phyloP scores from a whole-genome alignment of 2,113 vertebrate species.

The Buteo buteo region DNA sequence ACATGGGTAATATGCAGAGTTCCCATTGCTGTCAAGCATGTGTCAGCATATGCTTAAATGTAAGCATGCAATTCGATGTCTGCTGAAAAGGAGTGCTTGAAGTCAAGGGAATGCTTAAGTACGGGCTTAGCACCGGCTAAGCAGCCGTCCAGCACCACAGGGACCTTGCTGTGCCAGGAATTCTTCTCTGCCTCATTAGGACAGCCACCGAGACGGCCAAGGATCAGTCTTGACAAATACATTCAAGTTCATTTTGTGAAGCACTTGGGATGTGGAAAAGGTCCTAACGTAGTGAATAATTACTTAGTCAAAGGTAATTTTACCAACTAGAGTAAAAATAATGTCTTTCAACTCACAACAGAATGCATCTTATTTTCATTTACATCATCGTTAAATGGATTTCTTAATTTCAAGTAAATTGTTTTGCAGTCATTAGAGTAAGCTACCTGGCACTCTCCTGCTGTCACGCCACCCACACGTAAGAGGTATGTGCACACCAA shows the following conservation, averaged over 20 bases:
- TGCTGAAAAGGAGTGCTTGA: neutral
- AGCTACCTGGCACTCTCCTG: neutral
- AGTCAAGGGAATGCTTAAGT: neutral
- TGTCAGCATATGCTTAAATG: neutral
- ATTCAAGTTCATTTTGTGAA: neutral
- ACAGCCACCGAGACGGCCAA: rapidly evolving
- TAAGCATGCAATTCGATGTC: neutral
- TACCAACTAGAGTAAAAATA: neutral
- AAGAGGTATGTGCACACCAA: neutral
- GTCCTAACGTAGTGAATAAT: neutral
- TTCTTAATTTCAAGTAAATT: conserved; percentile 1
- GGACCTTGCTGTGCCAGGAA: neutral
- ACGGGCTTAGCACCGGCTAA: neutral
- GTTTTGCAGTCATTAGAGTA: neutral
- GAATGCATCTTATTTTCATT: neutral
- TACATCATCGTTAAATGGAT: neutral
- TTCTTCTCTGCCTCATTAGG: neutral
- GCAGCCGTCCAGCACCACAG: neutral
- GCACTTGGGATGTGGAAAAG: neutral
- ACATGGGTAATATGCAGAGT: neutral
- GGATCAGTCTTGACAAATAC: neutral
- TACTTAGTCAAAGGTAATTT: neutral
- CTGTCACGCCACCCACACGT: neutral
- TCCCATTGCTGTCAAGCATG: neutral
- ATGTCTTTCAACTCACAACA: neutral